Conservation (phyloP, 2,113 vertebrate species). For the Martes martes region DNA sequence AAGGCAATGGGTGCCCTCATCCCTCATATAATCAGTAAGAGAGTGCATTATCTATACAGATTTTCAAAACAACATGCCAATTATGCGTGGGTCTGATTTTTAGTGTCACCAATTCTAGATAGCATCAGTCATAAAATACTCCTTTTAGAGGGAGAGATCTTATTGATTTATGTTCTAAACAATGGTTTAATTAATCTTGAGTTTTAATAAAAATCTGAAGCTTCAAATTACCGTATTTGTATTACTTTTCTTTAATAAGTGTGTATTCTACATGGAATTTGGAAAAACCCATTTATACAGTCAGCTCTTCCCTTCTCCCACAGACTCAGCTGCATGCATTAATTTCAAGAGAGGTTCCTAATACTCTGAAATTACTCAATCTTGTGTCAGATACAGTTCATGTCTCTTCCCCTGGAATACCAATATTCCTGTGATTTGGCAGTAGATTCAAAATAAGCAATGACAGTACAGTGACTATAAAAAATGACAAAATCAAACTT, state of each 20-base stretch:
- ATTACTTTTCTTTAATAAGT: not conserved
- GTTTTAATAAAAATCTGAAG: not conserved
- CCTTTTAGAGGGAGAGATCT: not conserved
- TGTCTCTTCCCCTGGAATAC: not conserved
- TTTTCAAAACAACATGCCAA: not conserved
- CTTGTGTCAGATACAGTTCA: not conserved
- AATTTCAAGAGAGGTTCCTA: not conserved
- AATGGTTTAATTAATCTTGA: not conserved
- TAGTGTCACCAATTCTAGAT: not conserved
- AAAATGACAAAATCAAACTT: not conserved
- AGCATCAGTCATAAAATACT: not conserved
- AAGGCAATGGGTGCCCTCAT: not conserved
- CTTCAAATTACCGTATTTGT: not conserved
- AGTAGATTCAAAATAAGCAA: not conserved
- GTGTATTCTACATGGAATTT: not conserved
- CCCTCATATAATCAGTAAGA: not conserved
- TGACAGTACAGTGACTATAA: not conserved
- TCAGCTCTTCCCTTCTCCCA: not conserved
- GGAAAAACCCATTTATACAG: not conserved
- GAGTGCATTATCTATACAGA: not conserved
- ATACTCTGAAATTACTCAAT: not conserved
- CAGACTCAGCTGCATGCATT: not conserved
- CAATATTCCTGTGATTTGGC: not conserved
- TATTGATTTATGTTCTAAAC: not conserved
- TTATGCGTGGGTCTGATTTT: not conserved